A percentile compares a stretch with the other conserved stretches of the same genome.
phyloP scores from a whole-genome alignment of 2,888 invertebrate species.

The Lepidochrysops patricia region DNA sequence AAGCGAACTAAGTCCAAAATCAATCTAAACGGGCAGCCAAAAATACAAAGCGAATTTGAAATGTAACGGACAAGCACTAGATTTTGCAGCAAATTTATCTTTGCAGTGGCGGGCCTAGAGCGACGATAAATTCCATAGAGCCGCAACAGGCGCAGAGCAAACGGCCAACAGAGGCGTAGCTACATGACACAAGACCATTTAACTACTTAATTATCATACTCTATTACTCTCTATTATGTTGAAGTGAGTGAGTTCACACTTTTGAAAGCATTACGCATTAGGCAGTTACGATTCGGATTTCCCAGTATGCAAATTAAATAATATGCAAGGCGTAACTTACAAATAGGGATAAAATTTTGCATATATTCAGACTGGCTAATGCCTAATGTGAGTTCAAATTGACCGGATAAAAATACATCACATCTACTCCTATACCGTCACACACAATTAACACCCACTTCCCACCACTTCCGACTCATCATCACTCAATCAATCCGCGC shows the following conservation, averaged over 20 bases:
- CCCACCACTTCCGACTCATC: constrained; percentile 26
- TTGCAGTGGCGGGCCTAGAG: constrained; percentile 12
- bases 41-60: constrained; percentile 3
- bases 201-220: too few relatives aligned
- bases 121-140: constrained; percentile 16
- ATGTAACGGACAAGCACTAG: constrained; percentile 1
- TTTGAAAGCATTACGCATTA: too few relatives aligned
- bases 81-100: constrained; percentile 13
- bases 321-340: too few relatives aligned
- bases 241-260: too few relatives aligned
- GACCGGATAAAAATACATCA: too few relatives aligned
- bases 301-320: too few relatives aligned
- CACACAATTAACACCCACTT: not conserved
- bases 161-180: not conserved
- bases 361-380: too few relatives aligned
- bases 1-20: not conserved
- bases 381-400: too few relatives aligned
- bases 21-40: not conserved
- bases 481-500: constrained; percentile 62
- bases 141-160: constrained; percentile 19
- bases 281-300: too few relatives aligned
- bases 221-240: too few relatives aligned
- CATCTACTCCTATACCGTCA: too few relatives aligned
- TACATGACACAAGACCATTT: not conserved
- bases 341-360: too few relatives aligned